phyloP scores from a whole-genome alignment of 2,888 invertebrate species.

The Drosophila fulvimacula region DNA sequence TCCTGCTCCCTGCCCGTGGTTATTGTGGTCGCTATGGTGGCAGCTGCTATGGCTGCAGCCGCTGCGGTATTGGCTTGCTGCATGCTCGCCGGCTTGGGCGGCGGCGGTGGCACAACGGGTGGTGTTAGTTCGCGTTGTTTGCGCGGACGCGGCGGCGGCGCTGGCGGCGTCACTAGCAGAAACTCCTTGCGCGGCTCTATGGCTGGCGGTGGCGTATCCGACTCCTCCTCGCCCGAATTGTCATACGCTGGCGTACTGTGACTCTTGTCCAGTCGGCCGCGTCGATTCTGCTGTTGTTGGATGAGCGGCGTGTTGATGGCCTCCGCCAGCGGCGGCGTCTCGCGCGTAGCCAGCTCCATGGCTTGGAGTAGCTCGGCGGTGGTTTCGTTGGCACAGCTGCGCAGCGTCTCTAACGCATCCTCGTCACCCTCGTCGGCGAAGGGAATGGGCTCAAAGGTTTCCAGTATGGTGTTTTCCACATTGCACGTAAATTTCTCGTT shows the following conservation, averaged over 20 bases:
- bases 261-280: slow-evolving; percentile 90
- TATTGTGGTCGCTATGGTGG: slow-evolving; percentile 18
- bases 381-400: slow-evolving; percentile 59
- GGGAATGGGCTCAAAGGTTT: slow-evolving; percentile 85
- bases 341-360: slow-evolving; percentile 54
- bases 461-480: slow-evolving; percentile 84
- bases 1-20: slow-evolving; percentile 53
- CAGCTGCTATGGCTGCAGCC: slow-evolving; percentile 74
- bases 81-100: slow-evolving; percentile 84
- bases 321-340: slow-evolving; percentile 71
- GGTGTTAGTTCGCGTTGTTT: slow-evolving; percentile 80
- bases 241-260: slow-evolving; percentile 94
- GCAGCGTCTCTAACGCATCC: slow-evolving; percentile 69
- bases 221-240: slow-evolving; percentile 85
- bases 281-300: slow-evolving; percentile 64
- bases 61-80: slow-evolving; percentile 28
- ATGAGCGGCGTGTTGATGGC: slow-evolving; percentile 79
- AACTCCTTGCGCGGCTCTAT: slow-evolving; percentile 84
- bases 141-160: slow-evolving; percentile 85
- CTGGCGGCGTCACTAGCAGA: slow-evolving; percentile 84
- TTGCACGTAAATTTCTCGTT: slow-evolving; percentile 84
- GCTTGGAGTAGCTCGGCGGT: slow-evolving; percentile 59
- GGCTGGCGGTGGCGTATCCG: slow-evolving; percentile 84
- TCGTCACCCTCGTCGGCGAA: slow-evolving; percentile 84
- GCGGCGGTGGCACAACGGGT: slow-evolving; percentile 85